Evolutionary conservation across 2,113 vertebrate genomes (phyloP), one percentile per base, ranked within the genome.

Genomic region (Centropus unirufus): DNA sequence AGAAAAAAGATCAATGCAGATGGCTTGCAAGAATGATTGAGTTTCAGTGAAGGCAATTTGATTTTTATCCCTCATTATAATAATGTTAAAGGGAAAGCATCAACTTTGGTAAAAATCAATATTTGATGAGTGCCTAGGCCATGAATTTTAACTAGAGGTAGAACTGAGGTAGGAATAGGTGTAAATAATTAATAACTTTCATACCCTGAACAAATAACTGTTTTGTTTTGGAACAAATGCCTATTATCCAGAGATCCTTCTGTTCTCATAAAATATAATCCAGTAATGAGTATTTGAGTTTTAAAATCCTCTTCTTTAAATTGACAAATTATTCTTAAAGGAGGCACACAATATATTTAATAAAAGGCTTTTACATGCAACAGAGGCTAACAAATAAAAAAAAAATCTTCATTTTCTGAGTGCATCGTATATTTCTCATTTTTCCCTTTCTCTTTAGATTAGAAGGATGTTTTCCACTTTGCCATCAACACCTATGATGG

Each of bases 51-150:
- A 94, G 95, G 96, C 98, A 97, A 98, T 98, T 98, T 97, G 97
- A 98, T 98, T 98, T 98, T 98, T 97, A 98, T 98, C 98, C 98
- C 98, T 98, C 98, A 98, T 98, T 98, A 98, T 98, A 98, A 98
- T 97, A 98, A 98, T 97, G 97, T 98, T 98, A 97, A 98, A 98
- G 98, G 97, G 95, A 97, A 98, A 97, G 96, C 97, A 98, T 97
- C 98, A 97, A 96, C 96, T 96, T 97, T 98, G 98, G 97, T 97
- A 97, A 97, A 98, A 98, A 99, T 99, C 98, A 98, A 98, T 99
- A 99, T 98, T 99, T 98, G 98, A 99, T 97, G 97, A 98, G 98
- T 74, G 96, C 96, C 98, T 96, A 93, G 97, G 97, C 98, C 97
- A 96, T 98, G 98, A 98, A 98, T 99, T 97, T 98, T 98, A 98